Conservation (phyloP, 2,113 vertebrate genomes). For the Vulpes lagopus region DNA sequence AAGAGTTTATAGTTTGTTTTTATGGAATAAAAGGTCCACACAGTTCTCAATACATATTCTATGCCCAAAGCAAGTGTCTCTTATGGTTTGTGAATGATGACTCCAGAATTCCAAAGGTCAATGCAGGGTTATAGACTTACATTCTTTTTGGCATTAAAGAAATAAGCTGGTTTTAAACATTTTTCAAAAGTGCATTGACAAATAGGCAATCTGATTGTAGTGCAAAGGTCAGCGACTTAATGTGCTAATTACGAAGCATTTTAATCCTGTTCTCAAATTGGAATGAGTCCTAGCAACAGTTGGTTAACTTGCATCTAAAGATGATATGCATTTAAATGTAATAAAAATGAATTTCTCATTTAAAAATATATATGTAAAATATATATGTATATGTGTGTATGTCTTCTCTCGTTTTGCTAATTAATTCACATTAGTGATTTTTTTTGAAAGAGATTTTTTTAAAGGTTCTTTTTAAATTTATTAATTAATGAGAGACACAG, state of each 20-base stretch:
- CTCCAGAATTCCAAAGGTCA: slow-evolving; percentile 69
- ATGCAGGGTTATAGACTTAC: slow-evolving; percentile 23
- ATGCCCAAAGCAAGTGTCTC: slow-evolving; percentile 57
- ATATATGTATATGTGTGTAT: no score
- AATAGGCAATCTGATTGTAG: slow-evolving; percentile 14
- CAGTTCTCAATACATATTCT: slow-evolving; percentile 32
- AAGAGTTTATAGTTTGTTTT: slow-evolving; percentile 53
- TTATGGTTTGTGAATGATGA: slow-evolving; percentile 60
- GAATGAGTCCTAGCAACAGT: neutral
- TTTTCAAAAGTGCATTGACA: slow-evolving; percentile 1
- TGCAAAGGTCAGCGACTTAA: slow-evolving; percentile 5
- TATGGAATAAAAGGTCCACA: neutral
- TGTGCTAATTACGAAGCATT: neutral
- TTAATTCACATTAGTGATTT: neutral
- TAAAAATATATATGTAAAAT: neutral
- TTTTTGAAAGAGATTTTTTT: neutral
- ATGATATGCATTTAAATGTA: neutral
- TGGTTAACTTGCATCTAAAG: neutral
- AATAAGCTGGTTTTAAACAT: slow-evolving; percentile 25
- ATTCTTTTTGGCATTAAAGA: slow-evolving; percentile 58
- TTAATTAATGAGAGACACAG: no score
- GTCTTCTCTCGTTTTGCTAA: neutral
- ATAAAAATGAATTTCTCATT: neutral
- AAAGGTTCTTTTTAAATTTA: no score
- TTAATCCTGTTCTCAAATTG: neutral